Evolutionary conservation across 2,888 invertebrate genomes (phyloP), one percentile per base, ranked within the genome.

Genomic region (Ischnura elegans): DNA sequence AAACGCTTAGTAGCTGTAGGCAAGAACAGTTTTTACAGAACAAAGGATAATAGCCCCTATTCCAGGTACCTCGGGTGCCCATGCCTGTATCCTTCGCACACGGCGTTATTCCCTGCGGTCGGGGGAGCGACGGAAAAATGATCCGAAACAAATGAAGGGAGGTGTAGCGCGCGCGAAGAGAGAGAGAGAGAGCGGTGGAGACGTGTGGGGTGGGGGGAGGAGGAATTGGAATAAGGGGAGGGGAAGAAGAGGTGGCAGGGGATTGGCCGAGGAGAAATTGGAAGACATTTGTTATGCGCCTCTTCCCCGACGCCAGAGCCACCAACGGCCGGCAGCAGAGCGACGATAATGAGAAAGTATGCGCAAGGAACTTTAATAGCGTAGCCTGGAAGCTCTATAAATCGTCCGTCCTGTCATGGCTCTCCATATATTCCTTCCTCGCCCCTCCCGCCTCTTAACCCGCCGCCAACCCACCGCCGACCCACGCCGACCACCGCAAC

Each of bases 301-400:
- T 36, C 36, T 90, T 90, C 90, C 61, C 90, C 61, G 90, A 90
- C 61, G 90, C 90, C 61, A 61, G 61, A 55, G 90, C 90, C 90
- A 90, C 90, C 90, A 66, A 61, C 66, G 61, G 90, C 90, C 55
- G 61, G 61, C 76, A 76, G 76, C 76, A 76, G 36, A 25, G 90
- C 42, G 90, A 90, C 90, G 90, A 90, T 90, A 90, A 90, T 90
- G 90, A 90, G 90, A 90, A 90, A 90, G 90, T 90, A 90, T 90
- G 90, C 90, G 61, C 90, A 90, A 90, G 90, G 90, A 90, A 90
- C 90, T 90, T 90, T 90, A 90, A 90, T 90, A 90, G 90, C 90
- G 90, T 90, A 90, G 61, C 90, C 66, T 90, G 90, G 90, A 90
- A 90, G 90, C 90, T 66, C 90, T 43, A 90, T 90, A 90, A 90